Evolutionary conservation across 2,888 invertebrate species (phyloP), one percentile per base, ranked within the genome.

Genomic region (Pelosia muscerda): DNA sequence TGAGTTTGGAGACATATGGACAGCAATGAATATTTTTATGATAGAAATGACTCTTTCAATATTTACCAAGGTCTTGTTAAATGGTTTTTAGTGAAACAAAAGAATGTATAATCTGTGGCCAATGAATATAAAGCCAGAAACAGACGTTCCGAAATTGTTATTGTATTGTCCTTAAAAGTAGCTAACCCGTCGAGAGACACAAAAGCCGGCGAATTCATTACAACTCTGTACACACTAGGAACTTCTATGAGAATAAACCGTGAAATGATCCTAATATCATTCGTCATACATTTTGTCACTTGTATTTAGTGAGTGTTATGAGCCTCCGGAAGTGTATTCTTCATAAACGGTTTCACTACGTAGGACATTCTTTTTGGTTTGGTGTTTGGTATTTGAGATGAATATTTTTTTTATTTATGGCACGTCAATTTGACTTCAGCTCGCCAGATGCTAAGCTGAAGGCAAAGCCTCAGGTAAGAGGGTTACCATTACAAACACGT

Each of bases 61-160:
- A 84, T 86, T 81, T 85, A 82, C 81, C 91, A 92, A 93, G 92
- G 91, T 74, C 85, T 83, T 76, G 68, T 76, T 86, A 86, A 91
- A 92, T 89, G 84, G 88, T 83, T 84, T 76, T 81, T 81, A 78
- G 54, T 71, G 74, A 86, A 86, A 94, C 94, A 94, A 94, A 92
- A 92, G 93, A 94, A 93, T 93, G 78, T 86, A 89, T 92, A 90
- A 92, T 90, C 75, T 38, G 76, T 78, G 81, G 76, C 77, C 75
- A 68, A 76, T 61, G 66, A 74, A 64, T 73, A 62, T 81, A 73
- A 70, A 76, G 66, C 25, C 68, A 62, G 26, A 72, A 53, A 68
- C 65, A 71, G 68, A 76, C 68, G 63, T 61, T 62, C 64, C 34
- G 63, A 81, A 78, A 74, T 65, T 58, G 58, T 70, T 55, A 34